Conservation (phyloP, 2,888 invertebrate genomes). For the Dasypogon diadema region DNA sequence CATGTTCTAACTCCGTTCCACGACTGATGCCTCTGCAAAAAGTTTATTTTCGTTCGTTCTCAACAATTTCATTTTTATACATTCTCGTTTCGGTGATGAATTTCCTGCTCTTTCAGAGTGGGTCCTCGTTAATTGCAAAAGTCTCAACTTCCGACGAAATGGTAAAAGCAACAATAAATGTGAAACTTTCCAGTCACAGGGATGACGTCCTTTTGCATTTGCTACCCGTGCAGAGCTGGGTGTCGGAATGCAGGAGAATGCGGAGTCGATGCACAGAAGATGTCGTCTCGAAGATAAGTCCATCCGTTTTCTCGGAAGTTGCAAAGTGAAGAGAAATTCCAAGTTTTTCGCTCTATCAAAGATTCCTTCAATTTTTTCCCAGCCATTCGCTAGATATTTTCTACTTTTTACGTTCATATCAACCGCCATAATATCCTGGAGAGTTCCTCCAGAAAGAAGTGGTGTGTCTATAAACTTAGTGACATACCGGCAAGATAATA, state of each 20-base stretch:
- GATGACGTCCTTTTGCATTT: conserved; percentile 7
- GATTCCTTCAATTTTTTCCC: conserved; percentile 18
- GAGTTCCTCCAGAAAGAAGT: conserved; percentile 3
- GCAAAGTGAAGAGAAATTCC: not conserved
- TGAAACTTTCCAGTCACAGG: conserved; percentile 1
- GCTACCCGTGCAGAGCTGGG: not conserved
- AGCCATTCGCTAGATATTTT: not conserved
- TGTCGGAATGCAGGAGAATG: conserved; percentile 13
- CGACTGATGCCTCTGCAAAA: not conserved
- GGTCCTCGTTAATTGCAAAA: conserved; percentile 29
- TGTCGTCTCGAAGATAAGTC: not conserved
- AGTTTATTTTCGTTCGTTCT: conserved; percentile 4
- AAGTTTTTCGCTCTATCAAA: not conserved
- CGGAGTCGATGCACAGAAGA: conserved; percentile 11
- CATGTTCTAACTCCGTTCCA: not conserved
- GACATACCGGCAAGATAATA: conserved; percentile 49
- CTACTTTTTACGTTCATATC: conserved; percentile 19
- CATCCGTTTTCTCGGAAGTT: not conserved
- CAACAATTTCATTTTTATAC: not conserved
- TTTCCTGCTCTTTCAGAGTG: conserved; percentile 2
- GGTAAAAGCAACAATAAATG: conserved; percentile 41
- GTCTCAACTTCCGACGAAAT: conserved; percentile 32
- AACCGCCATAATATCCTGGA: not conserved
- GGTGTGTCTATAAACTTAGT: conserved; percentile 26
- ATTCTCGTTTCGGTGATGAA: conserved; percentile 11